phyloP scores from a whole-genome alignment of 2,888 invertebrate genomes.

The Bimastos eiseni region DNA sequence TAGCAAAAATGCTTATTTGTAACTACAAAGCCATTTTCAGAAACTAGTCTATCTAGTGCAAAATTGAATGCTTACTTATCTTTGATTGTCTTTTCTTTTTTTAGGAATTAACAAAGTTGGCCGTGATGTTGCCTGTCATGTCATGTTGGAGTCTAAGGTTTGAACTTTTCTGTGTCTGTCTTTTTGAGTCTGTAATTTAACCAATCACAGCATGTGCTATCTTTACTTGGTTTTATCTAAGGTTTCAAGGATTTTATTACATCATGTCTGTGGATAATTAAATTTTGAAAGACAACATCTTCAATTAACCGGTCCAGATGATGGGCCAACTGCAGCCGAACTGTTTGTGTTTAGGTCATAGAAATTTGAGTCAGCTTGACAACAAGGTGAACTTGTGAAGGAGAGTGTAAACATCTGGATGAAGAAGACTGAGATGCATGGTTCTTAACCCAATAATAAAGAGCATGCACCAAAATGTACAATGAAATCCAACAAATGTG shows the following conservation, averaged over 20 bases:
- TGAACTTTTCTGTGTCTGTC: neutral
- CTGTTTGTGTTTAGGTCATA: no score
- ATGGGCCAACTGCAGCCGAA: no score
- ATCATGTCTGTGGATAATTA: neutral
- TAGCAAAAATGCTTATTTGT: neutral
- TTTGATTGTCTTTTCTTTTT: neutral
- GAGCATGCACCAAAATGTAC: no score
- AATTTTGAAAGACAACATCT: neutral
- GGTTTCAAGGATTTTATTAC: neutral
- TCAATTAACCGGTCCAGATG: neutral
- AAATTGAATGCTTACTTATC: neutral
- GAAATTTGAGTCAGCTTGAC: no score
- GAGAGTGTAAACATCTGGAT: no score
- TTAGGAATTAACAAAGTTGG: neutral
- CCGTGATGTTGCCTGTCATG: slow-evolving; percentile 20
- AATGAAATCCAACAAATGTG: no score
- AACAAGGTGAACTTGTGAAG: no score
- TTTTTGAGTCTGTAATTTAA: neutral
- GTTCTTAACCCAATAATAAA: no score
- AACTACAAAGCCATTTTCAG: neutral
- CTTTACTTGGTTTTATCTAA: neutral
- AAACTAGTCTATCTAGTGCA: neutral
- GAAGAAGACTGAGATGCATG: no score
- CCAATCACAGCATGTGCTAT: no score
- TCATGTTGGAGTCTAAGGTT: neutral